Evolutionary conservation across 2,888 invertebrate genomes (phyloP).

Genomic region (Abrostola tripartita): DNA sequence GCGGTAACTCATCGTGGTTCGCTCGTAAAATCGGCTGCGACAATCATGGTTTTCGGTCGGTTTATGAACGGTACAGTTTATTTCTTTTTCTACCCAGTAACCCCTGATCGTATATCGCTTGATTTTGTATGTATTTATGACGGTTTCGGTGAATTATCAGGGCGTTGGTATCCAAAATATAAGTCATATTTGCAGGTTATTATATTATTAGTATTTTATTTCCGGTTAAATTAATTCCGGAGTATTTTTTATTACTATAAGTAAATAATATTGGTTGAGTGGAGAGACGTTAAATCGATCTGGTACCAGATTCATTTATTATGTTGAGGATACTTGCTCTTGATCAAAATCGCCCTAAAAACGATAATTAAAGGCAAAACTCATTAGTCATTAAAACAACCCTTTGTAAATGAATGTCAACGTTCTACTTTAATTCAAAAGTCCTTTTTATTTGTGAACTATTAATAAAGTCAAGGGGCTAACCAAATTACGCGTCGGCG

Average conservation of each 20-base stretch:
- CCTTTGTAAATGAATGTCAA: no score
- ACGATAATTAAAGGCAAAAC: no score
- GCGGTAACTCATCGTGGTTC: slow-evolving; percentile 67
- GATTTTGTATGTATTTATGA: slow-evolving; percentile 37
- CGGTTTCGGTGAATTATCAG: slow-evolving; percentile 19
- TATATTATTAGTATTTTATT: slow-evolving; percentile 6
- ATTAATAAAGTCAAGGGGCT: slow-evolving; percentile 52
- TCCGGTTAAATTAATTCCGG: no score
- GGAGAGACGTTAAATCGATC: no score
- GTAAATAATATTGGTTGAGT: no score
- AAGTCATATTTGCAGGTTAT: slow-evolving; percentile 4
- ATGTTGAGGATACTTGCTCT: no score
- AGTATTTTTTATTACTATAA: no score
- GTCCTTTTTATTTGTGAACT: slow-evolving; percentile 7
- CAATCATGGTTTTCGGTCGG: slow-evolving; percentile 53
- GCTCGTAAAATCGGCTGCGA: slow-evolving; percentile 66
- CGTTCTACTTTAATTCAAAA: no score
- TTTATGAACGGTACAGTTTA: slow-evolving; percentile 39
- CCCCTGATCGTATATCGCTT: slow-evolving; percentile 29
- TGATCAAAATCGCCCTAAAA: no score
- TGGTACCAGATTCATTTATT: no score
- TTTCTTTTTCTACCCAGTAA: slow-evolving; percentile 46
- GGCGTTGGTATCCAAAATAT: slow-evolving; percentile 11
- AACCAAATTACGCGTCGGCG: slow-evolving; percentile 54
- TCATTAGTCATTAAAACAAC: no score